Conservation (phyloP, 2,888 invertebrate species). For the Torymus aiolomorphi region DNA sequence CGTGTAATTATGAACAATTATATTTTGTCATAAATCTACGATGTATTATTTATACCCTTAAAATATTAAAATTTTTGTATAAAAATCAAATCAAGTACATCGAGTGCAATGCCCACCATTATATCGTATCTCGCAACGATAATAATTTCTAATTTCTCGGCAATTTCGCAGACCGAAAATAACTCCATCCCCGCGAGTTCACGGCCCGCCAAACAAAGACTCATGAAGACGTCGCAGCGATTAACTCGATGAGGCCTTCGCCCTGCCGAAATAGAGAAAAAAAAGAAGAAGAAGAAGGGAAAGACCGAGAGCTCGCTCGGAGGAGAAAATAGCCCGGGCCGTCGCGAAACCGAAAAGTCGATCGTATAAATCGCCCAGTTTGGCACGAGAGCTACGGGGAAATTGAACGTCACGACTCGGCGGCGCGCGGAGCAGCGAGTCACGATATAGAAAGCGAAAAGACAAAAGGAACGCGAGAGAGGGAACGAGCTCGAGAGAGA, state of each 20-base stretch:
- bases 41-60: too few species aligned
- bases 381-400: constrained; percentile 51
- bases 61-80: too few species aligned
- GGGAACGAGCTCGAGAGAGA: constrained; percentile 2
- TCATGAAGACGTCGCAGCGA: constrained; percentile 1
- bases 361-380: constrained; percentile 55
- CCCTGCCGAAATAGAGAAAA: background rate
- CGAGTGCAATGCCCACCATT: too few species aligned
- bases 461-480: background rate
- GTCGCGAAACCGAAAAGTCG: constrained; percentile 32
- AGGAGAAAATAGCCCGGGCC: constrained; percentile 14
- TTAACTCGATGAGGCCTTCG: constrained; percentile 18
- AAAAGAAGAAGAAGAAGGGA: constrained; percentile 8
- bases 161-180: too few species aligned
- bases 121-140: too few species aligned
- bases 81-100: too few species aligned
- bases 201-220: too few species aligned
- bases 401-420: constrained; percentile 51
- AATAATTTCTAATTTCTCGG: too few species aligned
- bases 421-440: background rate
- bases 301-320: background rate
- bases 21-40: too few species aligned
- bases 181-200: too few species aligned
- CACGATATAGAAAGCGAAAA: constrained; percentile 16
- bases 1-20: too few species aligned